Conservation (phyloP, 1,140 invertebrate species). For the Belonocnema kinseyi region DNA sequence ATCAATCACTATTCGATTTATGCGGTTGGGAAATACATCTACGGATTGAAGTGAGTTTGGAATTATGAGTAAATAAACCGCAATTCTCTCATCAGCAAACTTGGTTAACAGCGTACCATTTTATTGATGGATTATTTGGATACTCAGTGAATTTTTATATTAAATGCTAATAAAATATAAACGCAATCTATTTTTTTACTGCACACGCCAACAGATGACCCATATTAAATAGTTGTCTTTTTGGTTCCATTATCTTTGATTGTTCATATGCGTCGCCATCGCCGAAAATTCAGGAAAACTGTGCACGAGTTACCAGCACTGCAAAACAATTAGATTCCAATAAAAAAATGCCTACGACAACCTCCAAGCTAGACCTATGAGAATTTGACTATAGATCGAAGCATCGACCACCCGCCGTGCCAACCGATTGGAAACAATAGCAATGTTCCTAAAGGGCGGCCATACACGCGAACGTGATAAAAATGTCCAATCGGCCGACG, state of each 20-base stretch:
- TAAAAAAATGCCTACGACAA: constrained; percentile 53
- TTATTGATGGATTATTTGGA: too few relatives aligned
- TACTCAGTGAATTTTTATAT: too few relatives aligned
- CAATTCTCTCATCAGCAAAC: background rate
- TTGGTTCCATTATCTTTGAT: constrained; percentile 43
- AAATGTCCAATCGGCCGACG: constrained; percentile 50
- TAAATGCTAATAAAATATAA: too few relatives aligned
- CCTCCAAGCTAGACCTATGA: constrained; percentile 38
- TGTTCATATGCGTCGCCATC: constrained; percentile 40
- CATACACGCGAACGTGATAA: constrained; percentile 52
- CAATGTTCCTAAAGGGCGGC: constrained; percentile 45
- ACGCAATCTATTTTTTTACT: too few relatives aligned
- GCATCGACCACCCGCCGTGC: constrained; percentile 43
- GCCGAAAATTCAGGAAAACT: constrained; percentile 42
- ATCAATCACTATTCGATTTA: background rate
- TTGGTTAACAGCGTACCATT: too few relatives aligned
- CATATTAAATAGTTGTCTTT: constrained; percentile 35
- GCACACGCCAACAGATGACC: too few relatives aligned
- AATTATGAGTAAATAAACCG: constrained; percentile 2
- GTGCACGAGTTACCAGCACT: constrained; percentile 47
- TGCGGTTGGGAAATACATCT: background rate
- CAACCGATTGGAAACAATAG: constrained; percentile 57
- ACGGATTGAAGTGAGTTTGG: background rate
- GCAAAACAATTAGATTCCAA: constrained; percentile 54
- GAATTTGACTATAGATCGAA: constrained; percentile 37